A percentile compares a stretch with the other conserved stretches of the same genome.
phyloP scores from a whole-genome alignment of 2,888 invertebrate genomes.

The Torymus auratus region DNA sequence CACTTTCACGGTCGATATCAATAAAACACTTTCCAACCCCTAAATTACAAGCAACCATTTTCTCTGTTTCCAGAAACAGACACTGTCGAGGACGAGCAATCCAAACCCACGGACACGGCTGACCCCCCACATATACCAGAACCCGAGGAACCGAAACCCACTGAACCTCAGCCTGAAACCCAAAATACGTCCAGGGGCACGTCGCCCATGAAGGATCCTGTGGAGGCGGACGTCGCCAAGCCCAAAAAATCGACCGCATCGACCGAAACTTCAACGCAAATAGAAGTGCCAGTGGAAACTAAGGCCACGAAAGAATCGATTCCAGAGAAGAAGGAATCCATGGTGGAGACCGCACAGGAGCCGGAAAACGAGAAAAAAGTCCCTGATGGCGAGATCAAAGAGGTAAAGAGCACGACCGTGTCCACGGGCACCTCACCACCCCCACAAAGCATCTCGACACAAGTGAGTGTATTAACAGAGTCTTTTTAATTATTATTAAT shows the following conservation, averaged over 20 bases:
- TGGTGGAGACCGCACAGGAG: not conserved
- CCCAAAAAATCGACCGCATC: not conserved
- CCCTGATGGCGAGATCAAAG: constrained; percentile 16
- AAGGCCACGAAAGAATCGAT: not conserved
- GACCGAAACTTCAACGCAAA: constrained; percentile 53
- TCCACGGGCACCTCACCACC: constrained; percentile 91
- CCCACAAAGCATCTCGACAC: constrained; percentile 91
- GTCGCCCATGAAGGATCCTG: constrained; percentile 12
- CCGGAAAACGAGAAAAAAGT: not conserved
- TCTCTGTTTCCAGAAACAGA: not conserved
- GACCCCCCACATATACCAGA: constrained; percentile 2
- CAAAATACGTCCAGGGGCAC: constrained; percentile 37
- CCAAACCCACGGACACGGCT: not conserved
- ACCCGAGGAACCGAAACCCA: not conserved
- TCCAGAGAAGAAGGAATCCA: not conserved
- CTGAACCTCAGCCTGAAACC: constrained; percentile 6
- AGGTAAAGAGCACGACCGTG: constrained; percentile 67
- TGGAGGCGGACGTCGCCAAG: not conserved
- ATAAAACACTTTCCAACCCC: too few species aligned
- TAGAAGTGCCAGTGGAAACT: not conserved
- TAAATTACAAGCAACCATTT: too few species aligned
- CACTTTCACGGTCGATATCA: too few species aligned
- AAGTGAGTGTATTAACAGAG: constrained; percentile 78
- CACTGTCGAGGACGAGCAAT: constrained; percentile 7
- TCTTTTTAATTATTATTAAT: constrained; percentile 15